These are phyloP conservation scores for Apeltes quadracus DNA, from an alignment of 2,113 vertebrate genomes.

Conservation along the genomic window DNA sequence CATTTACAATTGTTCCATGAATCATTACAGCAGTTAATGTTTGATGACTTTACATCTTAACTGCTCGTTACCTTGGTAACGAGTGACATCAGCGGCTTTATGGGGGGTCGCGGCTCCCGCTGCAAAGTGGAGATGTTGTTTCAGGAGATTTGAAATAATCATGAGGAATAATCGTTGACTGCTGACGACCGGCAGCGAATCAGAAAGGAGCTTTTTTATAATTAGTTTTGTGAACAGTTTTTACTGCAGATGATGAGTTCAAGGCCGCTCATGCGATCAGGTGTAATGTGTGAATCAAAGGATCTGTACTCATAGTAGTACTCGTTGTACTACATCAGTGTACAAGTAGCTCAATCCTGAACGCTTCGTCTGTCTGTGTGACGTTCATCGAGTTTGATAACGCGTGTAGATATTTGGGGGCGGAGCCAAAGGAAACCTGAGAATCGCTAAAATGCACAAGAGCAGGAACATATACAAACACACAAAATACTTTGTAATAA, in stretches of 20 bases:
- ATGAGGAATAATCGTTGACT: background rate
- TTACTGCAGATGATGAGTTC: background rate
- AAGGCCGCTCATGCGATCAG: background rate
- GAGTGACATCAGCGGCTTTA: conserved; percentile 22
- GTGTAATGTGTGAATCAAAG: background rate
- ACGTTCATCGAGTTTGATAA: too few species aligned
- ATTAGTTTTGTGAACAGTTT: background rate
- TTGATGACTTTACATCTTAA: conserved; percentile 46
- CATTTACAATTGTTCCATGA: conserved; percentile 11
- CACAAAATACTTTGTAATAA: too few species aligned
- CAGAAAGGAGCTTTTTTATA: background rate
- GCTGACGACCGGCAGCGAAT: background rate
- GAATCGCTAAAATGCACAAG: too few species aligned
- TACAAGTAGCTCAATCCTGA: too few species aligned
- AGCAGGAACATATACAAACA: too few species aligned
- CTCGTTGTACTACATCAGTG: too few species aligned
- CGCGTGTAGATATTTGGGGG: too few species aligned
- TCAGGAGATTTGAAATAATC: background rate
- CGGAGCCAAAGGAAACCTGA: too few species aligned
- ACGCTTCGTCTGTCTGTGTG: too few species aligned
- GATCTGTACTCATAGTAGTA: too few species aligned
- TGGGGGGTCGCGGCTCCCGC: background rate
- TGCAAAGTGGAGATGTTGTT: too few species aligned
- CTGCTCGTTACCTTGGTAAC: background rate
- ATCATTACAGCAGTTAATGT: conserved; percentile 51